Conservation (phyloP, 2,797 vertebrate species). For the Betta splendens region DNA sequence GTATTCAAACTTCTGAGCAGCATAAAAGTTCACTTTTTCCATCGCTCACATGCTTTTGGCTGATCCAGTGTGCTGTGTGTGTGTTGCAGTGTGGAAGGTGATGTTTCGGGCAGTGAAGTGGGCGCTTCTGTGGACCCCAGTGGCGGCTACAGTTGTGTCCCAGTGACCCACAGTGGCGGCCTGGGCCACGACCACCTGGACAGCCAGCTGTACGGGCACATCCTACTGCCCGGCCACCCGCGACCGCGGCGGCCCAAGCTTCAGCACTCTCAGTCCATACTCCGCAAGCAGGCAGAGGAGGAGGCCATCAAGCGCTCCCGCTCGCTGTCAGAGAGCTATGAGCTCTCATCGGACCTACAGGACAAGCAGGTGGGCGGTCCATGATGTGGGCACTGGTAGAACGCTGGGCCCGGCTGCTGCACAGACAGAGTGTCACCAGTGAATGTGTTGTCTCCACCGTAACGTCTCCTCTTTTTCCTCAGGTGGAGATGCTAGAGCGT, state of each 20-base stretch:
- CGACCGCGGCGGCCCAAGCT: slow-evolving; percentile 89
- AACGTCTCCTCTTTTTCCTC: slow-evolving; percentile 13
- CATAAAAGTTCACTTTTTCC: slow-evolving; percentile 56
- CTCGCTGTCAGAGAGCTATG: slow-evolving; percentile 98
- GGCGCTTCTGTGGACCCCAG: slow-evolving; percentile 86
- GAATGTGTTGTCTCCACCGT: neutral
- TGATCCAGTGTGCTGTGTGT: slow-evolving; percentile 31
- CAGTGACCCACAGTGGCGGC: slow-evolving; percentile 66
- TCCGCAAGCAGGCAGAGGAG: slow-evolving; percentile 96
- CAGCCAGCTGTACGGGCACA: slow-evolving; percentile 84
- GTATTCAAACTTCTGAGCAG: slow-evolving; percentile 39
- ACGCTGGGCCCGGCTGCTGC: no score
- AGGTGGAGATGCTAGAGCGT: slow-evolving; percentile 99
- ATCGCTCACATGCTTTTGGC: slow-evolving; percentile 40
- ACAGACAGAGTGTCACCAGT: no score
- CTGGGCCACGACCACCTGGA: slow-evolving; percentile 85
- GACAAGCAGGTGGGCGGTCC: slow-evolving; percentile 92
- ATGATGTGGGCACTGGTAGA: no score
- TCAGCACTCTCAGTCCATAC: slow-evolving; percentile 93
- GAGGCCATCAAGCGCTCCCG: slow-evolving; percentile 96
- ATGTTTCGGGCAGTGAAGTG: slow-evolving; percentile 87
- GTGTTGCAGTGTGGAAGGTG: slow-evolving; percentile 90
- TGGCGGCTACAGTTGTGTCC: slow-evolving; percentile 61
- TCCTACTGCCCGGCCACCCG: slow-evolving; percentile 84
- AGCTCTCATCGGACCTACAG: slow-evolving; percentile 97